These are phyloP conservation scores for Sternotherus odoratus DNA, from an alignment of 2,797 vertebrate species.

Conservation along the genomic window DNA sequence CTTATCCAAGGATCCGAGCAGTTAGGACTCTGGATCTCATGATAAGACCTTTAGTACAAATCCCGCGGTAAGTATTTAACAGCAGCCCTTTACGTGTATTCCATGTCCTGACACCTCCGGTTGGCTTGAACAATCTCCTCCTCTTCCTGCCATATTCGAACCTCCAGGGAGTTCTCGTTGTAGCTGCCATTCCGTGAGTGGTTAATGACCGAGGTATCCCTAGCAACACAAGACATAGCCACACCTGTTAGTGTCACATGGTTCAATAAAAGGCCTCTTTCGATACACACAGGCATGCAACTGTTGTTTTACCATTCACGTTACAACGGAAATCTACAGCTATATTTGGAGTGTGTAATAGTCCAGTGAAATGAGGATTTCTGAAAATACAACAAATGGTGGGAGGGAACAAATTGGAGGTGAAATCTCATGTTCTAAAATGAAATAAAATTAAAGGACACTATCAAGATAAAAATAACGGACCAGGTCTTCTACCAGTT, in stretches of 20 bases:
- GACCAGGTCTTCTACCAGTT: not conserved
- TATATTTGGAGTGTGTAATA: not conserved
- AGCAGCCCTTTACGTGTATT: slow-evolving; percentile 82
- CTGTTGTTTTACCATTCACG: not conserved
- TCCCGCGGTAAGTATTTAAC: rapidly evolving
- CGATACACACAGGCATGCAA: not conserved
- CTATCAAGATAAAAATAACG: not conserved
- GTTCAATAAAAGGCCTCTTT: not conserved
- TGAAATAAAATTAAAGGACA: not conserved
- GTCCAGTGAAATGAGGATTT: not conserved
- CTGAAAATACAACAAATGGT: not conserved
- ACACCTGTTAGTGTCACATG: too few relatives aligned
- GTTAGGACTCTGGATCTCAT: too few relatives aligned
- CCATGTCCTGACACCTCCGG: slow-evolving; percentile 88
- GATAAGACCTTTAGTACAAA: not conserved
- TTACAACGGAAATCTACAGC: not conserved
- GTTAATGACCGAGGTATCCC: slow-evolving; percentile 82
- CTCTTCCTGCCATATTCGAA: slow-evolving; percentile 86
- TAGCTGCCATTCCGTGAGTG: slow-evolving; percentile 88
- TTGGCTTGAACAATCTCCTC: slow-evolving; percentile 86
- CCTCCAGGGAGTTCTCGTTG: slow-evolving; percentile 81
- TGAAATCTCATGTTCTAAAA: not conserved
- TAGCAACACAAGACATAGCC: slow-evolving; percentile 52
- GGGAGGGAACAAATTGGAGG: not conserved
- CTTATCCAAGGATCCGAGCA: not conserved